Conservation (phyloP, 2,888 invertebrate genomes). For the Cremastobaeus sp. region DNA sequence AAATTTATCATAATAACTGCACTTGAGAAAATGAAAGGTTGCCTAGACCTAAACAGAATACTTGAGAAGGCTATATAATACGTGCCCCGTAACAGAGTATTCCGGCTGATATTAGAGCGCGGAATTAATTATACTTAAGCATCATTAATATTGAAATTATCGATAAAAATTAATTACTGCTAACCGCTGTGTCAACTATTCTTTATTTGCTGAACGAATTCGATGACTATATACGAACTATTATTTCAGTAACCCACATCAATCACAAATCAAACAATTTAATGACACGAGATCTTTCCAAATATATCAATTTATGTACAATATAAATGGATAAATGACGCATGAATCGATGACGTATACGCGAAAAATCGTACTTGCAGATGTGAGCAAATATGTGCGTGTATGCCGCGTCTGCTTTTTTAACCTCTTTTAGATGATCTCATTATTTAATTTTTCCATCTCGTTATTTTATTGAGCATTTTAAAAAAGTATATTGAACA, state of each 20-base stretch:
- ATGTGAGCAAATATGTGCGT: too few relatives aligned
- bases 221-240: not conserved
- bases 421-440: too few relatives aligned
- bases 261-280: slow-evolving; percentile 7
- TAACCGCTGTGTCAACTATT: not conserved
- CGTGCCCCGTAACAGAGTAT: slow-evolving; percentile 15
- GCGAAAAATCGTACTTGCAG: too few relatives aligned
- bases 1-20: slow-evolving; percentile 50
- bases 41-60: slow-evolving; percentile 19
- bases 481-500: too few relatives aligned
- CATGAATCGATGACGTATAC: too few relatives aligned
- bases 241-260: slow-evolving; percentile 1
- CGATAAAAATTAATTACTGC: slow-evolving; percentile 31
- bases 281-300: slow-evolving; percentile 15
- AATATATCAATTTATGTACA: too few relatives aligned
- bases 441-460: too few relatives aligned
- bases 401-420: too few relatives aligned
- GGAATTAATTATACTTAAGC: slow-evolving; percentile 39
- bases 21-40: slow-evolving; percentile 37
- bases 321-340: too few relatives aligned
- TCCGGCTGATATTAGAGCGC: slow-evolving; percentile 24
- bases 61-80: slow-evolving; percentile 43
- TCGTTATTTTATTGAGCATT: too few relatives aligned
- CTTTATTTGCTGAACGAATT: too few relatives aligned
- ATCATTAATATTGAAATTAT: slow-evolving; percentile 38